A percentile compares a stretch with the other conserved stretches of the same genome.
Conservation (phyloP, 2,888 invertebrate genomes). For the Drosophila neutralis region DNA sequence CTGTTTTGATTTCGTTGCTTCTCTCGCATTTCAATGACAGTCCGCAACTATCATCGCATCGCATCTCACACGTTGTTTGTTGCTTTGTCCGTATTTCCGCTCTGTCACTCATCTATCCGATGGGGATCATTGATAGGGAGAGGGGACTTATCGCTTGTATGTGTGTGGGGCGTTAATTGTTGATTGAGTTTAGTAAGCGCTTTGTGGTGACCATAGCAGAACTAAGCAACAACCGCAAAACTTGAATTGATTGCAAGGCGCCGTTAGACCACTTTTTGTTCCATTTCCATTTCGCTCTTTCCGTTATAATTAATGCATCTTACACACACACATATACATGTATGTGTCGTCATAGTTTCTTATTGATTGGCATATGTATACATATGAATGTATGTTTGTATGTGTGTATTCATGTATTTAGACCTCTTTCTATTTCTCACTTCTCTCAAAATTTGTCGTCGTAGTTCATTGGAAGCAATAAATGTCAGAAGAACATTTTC, state of each 20-base stretch:
- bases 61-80: constrained; percentile 41
- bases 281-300: constrained; percentile 20
- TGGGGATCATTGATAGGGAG: neutral
- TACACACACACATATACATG: constrained; percentile 11
- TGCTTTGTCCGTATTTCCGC: constrained; percentile 67
- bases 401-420: neutral
- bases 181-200: constrained; percentile 35
- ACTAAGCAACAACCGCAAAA: constrained; percentile 31
- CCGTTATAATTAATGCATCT: constrained; percentile 24
- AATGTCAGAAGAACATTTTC: constrained; percentile 1
- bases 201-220: constrained; percentile 13
- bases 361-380: constrained; percentile 51
- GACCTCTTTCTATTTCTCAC: neutral
- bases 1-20: constrained; percentile 63
- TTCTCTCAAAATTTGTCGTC: neutral
- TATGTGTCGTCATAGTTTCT: constrained; percentile 43
- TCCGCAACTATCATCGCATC: constrained; percentile 49
- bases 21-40: constrained; percentile 65
- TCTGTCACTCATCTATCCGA: constrained; percentile 51
- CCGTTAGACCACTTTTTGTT: constrained; percentile 11
- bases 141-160: constrained; percentile 1
- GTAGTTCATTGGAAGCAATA: constrained; percentile 1
- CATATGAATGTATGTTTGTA: too few relatives aligned
- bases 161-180: constrained; percentile 40
- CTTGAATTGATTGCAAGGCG: constrained; percentile 12